Evolutionary conservation across 2,888 invertebrate species (phyloP).

Genomic region (Bedellia somnulentella): DNA sequence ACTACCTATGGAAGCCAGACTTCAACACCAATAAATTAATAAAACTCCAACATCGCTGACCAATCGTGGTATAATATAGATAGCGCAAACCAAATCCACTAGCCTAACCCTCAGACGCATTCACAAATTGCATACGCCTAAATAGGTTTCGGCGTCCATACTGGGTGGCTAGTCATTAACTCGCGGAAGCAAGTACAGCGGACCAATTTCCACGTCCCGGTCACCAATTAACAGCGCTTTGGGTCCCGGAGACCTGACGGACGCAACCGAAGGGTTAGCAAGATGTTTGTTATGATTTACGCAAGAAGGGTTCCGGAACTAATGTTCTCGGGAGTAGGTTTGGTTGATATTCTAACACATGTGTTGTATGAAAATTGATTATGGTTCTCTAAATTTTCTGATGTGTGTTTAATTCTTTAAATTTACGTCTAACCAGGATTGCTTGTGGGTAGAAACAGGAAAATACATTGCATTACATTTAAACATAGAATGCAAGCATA

Average conservation of each 20-base stretch:
- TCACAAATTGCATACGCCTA: slow-evolving; percentile 53
- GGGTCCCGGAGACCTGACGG: slow-evolving; percentile 26
- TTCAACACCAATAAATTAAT: neutral
- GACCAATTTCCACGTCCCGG: slow-evolving; percentile 53
- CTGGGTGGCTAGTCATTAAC: slow-evolving; percentile 54
- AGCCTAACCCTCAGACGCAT: slow-evolving; percentile 33
- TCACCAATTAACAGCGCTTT: slow-evolving; percentile 52
- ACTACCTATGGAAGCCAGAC: neutral
- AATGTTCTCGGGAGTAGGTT: slow-evolving; percentile 2
- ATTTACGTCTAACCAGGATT: too few species aligned
- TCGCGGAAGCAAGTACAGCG: slow-evolving; percentile 55
- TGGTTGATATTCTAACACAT: too few species aligned
- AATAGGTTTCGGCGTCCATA: slow-evolving; percentile 54
- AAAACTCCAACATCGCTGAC: neutral
- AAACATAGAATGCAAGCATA: too few species aligned
- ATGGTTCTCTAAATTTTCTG: too few species aligned
- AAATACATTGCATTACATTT: too few species aligned
- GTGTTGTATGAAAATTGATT: too few species aligned
- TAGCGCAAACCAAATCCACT: slow-evolving; percentile 25
- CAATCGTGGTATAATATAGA: neutral
- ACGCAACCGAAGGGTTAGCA: slow-evolving; percentile 43
- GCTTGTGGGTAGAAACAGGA: too few species aligned
- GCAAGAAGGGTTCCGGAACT: slow-evolving; percentile 14
- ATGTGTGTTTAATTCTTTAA: too few species aligned
- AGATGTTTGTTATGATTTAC: slow-evolving; percentile 57